Base-by-base conservation (phyloP, 2,113 vertebrate genomes). In the Brachionichthys hirsutus region DNA sequence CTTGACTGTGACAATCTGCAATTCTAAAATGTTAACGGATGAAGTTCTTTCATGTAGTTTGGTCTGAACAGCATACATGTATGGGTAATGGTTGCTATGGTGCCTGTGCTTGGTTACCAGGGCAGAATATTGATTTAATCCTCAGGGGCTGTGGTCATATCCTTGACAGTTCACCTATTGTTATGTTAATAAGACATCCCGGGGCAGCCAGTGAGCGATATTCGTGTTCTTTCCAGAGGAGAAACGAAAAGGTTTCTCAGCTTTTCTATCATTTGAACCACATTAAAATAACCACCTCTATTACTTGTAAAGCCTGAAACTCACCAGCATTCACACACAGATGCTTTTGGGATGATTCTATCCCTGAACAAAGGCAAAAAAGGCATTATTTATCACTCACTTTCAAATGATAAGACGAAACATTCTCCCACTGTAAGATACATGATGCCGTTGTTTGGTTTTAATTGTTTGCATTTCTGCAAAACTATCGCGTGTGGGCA, bases 111-210 rank as follows among this genome's bases (percentile, higher is more conserved):
- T 78, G 54, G 85, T 82, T 78, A 73, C 71, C 15, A 79, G 54
- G 70, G 42, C 19, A 57, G 54, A 75, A 68, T 84, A 87, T 81
- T 80, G 76, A 84, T 87, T 77, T 70, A 75, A 62, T 81, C 75
- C 74, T 77, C 30, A 50, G 65, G 81, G 77, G 77, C 55, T 72
- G 44, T 54, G 71, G 80, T 70, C 69, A 66, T 73, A 82, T 81
- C 70, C 78, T 70, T 78, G 57, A 65, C 56, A 55, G 62, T 71
- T 75, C 76, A 75, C 46, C 75, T 62, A 82, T 84, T 89, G 81
- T 88, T 87, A 85, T 83, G 78, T 54, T 85, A 84, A 90, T 88
- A 66, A 70, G 63, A 62, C 43, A 66, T 73, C 63, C 53, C 46
- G 6, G 68, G 64, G 62, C 49, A 70, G 77, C 69, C 81, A 81